Evolutionary conservation across 2,888 invertebrate genomes (phyloP), one percentile per base, ranked within the genome.

Genomic region (Globia sparganii): DNA sequence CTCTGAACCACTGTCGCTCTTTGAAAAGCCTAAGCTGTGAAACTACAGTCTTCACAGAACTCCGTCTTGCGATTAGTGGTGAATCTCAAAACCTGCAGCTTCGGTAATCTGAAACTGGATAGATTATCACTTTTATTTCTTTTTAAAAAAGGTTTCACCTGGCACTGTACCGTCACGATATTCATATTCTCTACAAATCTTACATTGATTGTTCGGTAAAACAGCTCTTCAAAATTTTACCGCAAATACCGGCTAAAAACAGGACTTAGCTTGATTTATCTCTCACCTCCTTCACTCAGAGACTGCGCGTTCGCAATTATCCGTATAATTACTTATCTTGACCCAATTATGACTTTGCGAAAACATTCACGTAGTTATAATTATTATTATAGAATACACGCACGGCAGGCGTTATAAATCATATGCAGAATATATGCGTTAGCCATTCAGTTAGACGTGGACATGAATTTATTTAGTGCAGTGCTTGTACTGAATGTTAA

Each of bases 371-470:
- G 78, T 78, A 79, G 69, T 77, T 84, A 86, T 87, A 88, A 79
- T 83, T 85, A 86, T 87, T 87, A 89, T 88, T 90, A 83, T 72
- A 77, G 73, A 75, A 73, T 88, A 87, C 83, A 87, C 77, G 83
- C 68, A 76, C 69, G 62, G 62, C 71, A 73, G 70, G 68, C 74
- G 77, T 11, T 84, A 92, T 93, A 92, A 92, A 92, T 93, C 92
- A 92, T 92, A 91, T 86, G 89, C 89, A 90, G 88, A 90, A 93
- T 92, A 90, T 90, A 93, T 92, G 89, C 81, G 77, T 76, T 79
- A 81, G 80, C 81, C 83, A 84, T 87, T 84, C 82, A 84, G 66
- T 53, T 78, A 70, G 83, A 84, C 85, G 72, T 76, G 75, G 64
- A 84, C 87, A 86, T 71, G 81, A 75, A 72, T 80, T 80, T 86